A percentile compares a stretch with the other conserved stretches of the same genome.
phyloP scores from a whole-genome alignment of 2,888 invertebrate genomes.

The Ormyrus thymus region DNA sequence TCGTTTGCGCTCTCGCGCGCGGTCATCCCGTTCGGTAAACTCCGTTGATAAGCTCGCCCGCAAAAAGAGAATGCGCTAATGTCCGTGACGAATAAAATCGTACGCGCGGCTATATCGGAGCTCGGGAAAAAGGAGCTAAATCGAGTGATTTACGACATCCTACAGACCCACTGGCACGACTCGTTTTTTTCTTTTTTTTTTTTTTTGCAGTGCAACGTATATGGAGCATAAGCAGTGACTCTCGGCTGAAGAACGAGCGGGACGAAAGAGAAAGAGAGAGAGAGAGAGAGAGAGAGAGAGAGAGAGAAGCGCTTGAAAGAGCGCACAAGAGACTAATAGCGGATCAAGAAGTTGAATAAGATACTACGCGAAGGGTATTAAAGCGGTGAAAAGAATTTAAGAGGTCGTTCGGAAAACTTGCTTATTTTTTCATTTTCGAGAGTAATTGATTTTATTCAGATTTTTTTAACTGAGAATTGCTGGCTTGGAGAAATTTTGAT shows the following conservation, averaged over 20 bases:
- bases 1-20: background rate
- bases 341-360: constrained; percentile 20
- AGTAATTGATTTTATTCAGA: background rate
- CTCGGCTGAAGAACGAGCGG: background rate
- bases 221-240: background rate
- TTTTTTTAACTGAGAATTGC: background rate
- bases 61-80: constrained; percentile 8
- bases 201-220: background rate
- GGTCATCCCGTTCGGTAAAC: constrained; percentile 11
- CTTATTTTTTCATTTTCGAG: background rate
- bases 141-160: constrained; percentile 37
- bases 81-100: constrained; percentile 33
- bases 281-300: background rate
- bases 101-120: constrained; percentile 27
- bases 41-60: constrained; percentile 5
- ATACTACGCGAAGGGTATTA: constrained; percentile 12
- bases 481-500: no score
- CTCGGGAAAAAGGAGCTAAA: constrained; percentile 1
- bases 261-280: background rate
- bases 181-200: background rate
- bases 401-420: background rate
- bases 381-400: constrained; percentile 11
- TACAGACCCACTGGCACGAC: constrained; percentile 29
- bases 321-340: background rate
- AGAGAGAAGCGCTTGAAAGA: background rate